Evolutionary conservation across 2,113 vertebrate genomes (phyloP), one percentile per base, ranked within the genome.

Genomic region (Motacilla alba): DNA sequence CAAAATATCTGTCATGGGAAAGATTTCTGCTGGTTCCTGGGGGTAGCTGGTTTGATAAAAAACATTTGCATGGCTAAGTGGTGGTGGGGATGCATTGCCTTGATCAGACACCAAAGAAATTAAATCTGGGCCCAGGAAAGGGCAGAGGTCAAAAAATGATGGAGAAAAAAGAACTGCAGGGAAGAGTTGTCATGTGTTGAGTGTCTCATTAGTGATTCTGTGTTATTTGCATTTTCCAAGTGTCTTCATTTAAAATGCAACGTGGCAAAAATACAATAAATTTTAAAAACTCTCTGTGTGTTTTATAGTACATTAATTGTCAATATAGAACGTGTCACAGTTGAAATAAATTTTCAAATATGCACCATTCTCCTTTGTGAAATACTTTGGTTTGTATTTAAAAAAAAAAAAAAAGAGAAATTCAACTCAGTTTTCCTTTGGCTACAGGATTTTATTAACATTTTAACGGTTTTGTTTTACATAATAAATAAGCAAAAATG

Each of bases 401-500:
- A 35, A 4, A 13, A 17, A 75, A 82, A 92, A 73, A 90, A 68
- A 90, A 56, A 67, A 22, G 31, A 80, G 7, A 58, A 59, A 35
- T 63, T 52, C 69, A 50, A 31, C 59, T 64, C 60, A 4, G 15
- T 93, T 94, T 82, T 96, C 75, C 94, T 95, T 97, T 92, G 83
- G 90, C 93, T 97, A 96, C 86, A 95, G 74, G 94, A 66, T 96
- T 98, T 97, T 97, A 98, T 98, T 98, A 94, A 90, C 88, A 95
- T 97, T 93, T 96, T 96, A 96, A 95, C 33, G 50, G 69, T 73
- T 90, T 95, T 89, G 80, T 97, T 97, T 96, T 96, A 97, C 93
- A 97, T 97, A 98, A 98, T 98, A 98, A 98, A 98, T 98, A 98
- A 97, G 96, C 96, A 97, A 97, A 95, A 96, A 94, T 94, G 94